Evolutionary conservation across 1,140 invertebrate genomes (phyloP), one percentile per base, ranked within the genome.

Genomic region (Potamilus streckersoni): DNA sequence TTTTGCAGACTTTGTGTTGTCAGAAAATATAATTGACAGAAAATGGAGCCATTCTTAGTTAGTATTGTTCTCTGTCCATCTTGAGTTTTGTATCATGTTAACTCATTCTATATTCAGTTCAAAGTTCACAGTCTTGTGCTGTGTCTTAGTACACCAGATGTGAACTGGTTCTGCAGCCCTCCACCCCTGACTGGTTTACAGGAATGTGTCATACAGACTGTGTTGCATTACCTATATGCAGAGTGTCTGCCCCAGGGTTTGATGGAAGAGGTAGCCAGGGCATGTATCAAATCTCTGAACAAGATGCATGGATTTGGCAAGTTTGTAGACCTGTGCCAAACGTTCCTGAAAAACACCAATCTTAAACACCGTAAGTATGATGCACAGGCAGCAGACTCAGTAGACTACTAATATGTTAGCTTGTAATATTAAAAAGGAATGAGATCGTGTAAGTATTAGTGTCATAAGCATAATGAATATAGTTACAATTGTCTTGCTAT

Each of bases 211-310:
- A 79, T 94, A 15, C 90, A 90, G 38, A 91, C 91, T n/a, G 91
- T 93, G 64, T 86, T 94, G 11, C 91, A 93, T 86, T 94, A 91
- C 85, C 83, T 93, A 17, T 94, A 94, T 82, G 90, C 92, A 19
- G 92, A 93, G 82, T 92, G 92, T 78, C 85, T 94, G 79, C 92
- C 93, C 15, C 20, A 86, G 23, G 89, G 89, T 74, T 82, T 93
- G 66, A 88, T 91, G 38, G 92, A 93, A 81, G 88, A 90, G 49
- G 91, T 91, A 8, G 93, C 92, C 55, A 88, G 90, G 71, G 90
- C 91, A 69, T 91, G 92, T 62, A 90, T 93, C 16, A 89, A 90
- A 82, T 86, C 90, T 67, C 88, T 91, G 62, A 82, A 90, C 61
- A 86, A 90, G 57, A 85, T 92, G 71, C 89, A 89, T 5, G 91